phyloP scores from a whole-genome alignment of 2,888 invertebrate genomes.

The Ephialtes manifestator region DNA sequence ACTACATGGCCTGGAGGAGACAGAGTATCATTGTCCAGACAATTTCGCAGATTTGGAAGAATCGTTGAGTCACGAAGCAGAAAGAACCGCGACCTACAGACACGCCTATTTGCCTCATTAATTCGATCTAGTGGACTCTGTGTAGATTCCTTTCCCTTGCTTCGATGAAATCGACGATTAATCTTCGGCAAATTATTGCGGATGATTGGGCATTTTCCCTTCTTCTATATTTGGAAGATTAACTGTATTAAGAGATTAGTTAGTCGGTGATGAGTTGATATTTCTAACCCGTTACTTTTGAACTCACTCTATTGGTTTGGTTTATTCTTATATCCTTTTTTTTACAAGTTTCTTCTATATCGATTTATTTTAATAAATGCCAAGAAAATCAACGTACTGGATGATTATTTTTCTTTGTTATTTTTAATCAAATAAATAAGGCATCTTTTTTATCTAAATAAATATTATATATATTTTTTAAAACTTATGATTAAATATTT shows the following conservation, averaged over 20 bases:
- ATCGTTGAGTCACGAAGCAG: conserved; percentile 46
- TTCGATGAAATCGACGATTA: background rate
- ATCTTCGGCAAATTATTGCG: background rate
- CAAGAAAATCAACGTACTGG: too few species aligned
- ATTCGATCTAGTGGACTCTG: background rate
- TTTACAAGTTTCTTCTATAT: too few species aligned
- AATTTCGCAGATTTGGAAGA: conserved; percentile 37
- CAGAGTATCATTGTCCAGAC: conserved; percentile 25
- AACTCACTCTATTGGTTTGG: too few species aligned
- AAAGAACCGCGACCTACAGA: background rate
- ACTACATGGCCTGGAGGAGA: background rate
- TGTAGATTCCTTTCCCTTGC: background rate
- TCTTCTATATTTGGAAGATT: background rate
- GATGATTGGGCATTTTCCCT: background rate
- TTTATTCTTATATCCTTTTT: too few species aligned
- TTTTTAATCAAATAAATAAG: too few species aligned
- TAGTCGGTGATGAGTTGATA: background rate
- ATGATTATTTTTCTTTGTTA: too few species aligned
- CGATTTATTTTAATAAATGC: too few species aligned
- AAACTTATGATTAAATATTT: too few species aligned
- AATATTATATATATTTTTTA: too few species aligned
- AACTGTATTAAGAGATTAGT: too few species aligned
- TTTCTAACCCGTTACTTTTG: background rate
- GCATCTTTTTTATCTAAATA: too few species aligned
- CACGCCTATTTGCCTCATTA: conserved; percentile 26